Evolutionary conservation across 2,888 invertebrate species (phyloP), one percentile per base, ranked within the genome.

Genomic region (Acleris sparsana): DNA sequence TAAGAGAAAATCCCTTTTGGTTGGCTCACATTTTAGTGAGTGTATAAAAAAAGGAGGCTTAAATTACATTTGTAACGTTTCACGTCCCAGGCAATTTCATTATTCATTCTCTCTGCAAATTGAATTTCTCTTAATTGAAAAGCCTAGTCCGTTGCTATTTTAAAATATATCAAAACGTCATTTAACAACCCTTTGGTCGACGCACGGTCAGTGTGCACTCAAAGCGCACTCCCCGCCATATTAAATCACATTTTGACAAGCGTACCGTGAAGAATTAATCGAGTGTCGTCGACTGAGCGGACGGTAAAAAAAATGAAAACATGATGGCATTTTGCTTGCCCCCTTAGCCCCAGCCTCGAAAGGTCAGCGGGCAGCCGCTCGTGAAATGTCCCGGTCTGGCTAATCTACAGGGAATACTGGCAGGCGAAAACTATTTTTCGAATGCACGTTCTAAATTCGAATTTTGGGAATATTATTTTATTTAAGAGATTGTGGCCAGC

Each of bases 241-340:
- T 90, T 88, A 89, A 92, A 92, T 92, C 92, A 90, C 87, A 88
- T 92, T 90, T 91, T 92, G 91, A 92, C 92, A 92, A 89, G 90
- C 89, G 91, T 89, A 89, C 91, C 92, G 88, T 92, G 92, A 88
- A 91, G 88, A 92, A 92, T 91, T 92, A 91, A 92, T 92, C 92
- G 89, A 90, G 88, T 91, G 86, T 85, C 90, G 88, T 88, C 80
- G 87, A 86, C 86, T 87, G 84, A 79, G 80, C 81, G 80, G 80
- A 79, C 77, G 78, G 80, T 75, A 81, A 84, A 87, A 89, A 89
- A 78, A 85, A 84, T 83, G 83, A 82, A 86, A 89, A 91, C 86
- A 89, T 83, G 87, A 85, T 90, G 91, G 86, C 91, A 91, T 92
- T 92, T 92, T 79, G 83, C 77, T 63, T 75, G 77, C 84, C 87